Evolutionary conservation across 2,113 vertebrate genomes (phyloP).

Genomic region (Uria aalge): DNA sequence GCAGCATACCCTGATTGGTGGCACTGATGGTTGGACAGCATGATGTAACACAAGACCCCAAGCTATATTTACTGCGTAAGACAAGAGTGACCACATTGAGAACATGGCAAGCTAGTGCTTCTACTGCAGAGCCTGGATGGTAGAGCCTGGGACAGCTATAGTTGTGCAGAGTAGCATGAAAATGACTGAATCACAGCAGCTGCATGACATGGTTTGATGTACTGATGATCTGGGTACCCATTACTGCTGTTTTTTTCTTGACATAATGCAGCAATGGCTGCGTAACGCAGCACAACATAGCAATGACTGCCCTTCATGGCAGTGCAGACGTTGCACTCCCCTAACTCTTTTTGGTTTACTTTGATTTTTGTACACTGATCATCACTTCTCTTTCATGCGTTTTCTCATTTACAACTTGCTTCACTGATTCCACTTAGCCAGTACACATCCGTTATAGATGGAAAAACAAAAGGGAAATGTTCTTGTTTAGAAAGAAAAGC

Average conservation of each 20-base stretch:
- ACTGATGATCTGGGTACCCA: neutral
- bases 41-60: rapidly evolving
- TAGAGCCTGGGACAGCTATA: neutral
- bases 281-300: neutral
- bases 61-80: rapidly evolving
- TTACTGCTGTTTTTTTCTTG: neutral
- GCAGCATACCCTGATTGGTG: neutral
- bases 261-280: neutral
- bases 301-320: neutral
- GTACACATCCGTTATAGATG: neutral
- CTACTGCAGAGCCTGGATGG: neutral
- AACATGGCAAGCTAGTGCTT: neutral
- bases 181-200: neutral
- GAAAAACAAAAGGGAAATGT: conserved; percentile 12
- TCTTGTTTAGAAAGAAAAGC: conserved; percentile 29
- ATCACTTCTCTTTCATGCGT: neutral
- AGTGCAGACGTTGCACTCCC: neutral
- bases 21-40: neutral
- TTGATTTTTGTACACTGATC: neutral
- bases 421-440: conserved; percentile 1
- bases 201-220: neutral
- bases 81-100: neutral
- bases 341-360: neutral
- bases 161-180: neutral
- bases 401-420: conserved; percentile 31